phyloP scores from a whole-genome alignment of 1,140 invertebrate species.

The Leptestheria dahalacensis region DNA sequence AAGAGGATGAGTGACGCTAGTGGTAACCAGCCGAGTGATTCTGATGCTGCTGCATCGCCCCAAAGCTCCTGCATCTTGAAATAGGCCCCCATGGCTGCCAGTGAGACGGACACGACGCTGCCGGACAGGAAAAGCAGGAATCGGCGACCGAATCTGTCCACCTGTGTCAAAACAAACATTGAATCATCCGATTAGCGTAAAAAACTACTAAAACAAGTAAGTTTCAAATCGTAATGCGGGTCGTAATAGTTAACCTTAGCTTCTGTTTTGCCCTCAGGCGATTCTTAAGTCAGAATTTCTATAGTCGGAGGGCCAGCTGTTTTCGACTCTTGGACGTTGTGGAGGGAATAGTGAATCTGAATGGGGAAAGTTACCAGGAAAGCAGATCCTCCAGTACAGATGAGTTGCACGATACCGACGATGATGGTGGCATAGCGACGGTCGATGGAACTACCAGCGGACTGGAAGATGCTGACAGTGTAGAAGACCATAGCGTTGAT shows the following conservation, averaged over 20 bases:
- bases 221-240: not conserved
- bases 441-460: conserved; percentile 22
- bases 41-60: conserved; percentile 13
- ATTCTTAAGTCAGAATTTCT: too few relatives aligned
- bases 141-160: conserved; percentile 34
- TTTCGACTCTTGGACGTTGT: too few relatives aligned
- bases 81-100: conserved; percentile 34
- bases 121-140: conserved; percentile 36
- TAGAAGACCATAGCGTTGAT: conserved; percentile 51
- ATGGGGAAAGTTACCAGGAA: conserved; percentile 48
- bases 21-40: conserved; percentile 28
- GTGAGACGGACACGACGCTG: conserved; percentile 34
- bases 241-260: too few relatives aligned
- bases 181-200: too few relatives aligned
- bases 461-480: conserved; percentile 37
- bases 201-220: not conserved
- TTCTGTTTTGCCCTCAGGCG: too few relatives aligned
- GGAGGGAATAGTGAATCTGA: too few relatives aligned
- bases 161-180: too few relatives aligned
- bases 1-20: conserved; percentile 32
- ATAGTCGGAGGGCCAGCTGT: too few relatives aligned
- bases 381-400: conserved; percentile 47
- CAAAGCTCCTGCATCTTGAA: conserved; percentile 1
- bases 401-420: conserved; percentile 59
- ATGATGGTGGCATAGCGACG: conserved; percentile 35